phyloP scores from a whole-genome alignment of 2,113 vertebrate species.

The Lynx canadensis region DNA sequence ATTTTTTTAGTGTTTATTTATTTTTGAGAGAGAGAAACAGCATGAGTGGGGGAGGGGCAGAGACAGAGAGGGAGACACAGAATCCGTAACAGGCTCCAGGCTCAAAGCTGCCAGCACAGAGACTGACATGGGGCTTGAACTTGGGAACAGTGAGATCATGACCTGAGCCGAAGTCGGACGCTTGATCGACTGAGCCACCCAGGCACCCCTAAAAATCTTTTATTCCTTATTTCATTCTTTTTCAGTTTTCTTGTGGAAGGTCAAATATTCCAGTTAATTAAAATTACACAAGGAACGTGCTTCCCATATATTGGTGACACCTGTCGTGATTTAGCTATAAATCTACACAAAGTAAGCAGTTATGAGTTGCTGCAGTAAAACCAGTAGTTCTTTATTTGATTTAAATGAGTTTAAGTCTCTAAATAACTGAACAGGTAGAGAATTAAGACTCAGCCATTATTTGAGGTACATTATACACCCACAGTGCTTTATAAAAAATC shows the following conservation, averaged over 20 bases:
- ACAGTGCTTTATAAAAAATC: background rate
- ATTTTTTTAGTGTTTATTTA: too few relatives aligned
- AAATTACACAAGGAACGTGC: background rate
- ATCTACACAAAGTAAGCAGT: background rate
- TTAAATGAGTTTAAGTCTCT: slow-evolving; percentile 20
- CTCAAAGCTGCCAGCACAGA: too few relatives aligned
- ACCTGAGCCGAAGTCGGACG: too few relatives aligned
- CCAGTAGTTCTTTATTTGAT: background rate
- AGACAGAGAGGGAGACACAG: too few relatives aligned
- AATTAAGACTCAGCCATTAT: background rate
- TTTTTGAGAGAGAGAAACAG: too few relatives aligned
- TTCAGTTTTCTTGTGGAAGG: background rate
- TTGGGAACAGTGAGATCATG: too few relatives aligned
- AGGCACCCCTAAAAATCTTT: background rate
- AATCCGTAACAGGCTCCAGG: too few relatives aligned
- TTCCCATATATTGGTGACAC: background rate
- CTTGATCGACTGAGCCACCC: too few relatives aligned
- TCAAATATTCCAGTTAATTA: background rate
- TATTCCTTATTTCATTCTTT: background rate
- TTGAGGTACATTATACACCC: background rate
- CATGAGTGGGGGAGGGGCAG: too few relatives aligned
- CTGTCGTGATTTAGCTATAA: background rate
- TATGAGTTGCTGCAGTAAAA: background rate
- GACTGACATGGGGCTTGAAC: too few relatives aligned
- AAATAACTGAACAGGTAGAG: background rate